These are phyloP conservation scores for Perizoma flavofasciatum DNA, from an alignment of 2,888 invertebrate genomes.

Conservation along the genomic window DNA sequence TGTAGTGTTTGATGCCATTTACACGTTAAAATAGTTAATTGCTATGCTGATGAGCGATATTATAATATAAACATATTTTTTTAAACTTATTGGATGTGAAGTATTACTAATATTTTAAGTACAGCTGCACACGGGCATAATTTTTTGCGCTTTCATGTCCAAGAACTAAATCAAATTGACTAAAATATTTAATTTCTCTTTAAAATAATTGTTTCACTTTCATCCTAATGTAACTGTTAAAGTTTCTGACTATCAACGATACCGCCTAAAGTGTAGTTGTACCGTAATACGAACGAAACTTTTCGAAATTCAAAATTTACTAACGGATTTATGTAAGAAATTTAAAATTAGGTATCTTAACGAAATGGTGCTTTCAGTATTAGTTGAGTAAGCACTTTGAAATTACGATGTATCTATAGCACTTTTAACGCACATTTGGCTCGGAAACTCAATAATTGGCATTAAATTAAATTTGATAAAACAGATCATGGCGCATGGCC, in stretches of 20 bases:
- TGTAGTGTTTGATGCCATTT: slow-evolving; percentile 74
- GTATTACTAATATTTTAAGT: slow-evolving; percentile 39
- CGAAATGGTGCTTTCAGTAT: slow-evolving; percentile 82
- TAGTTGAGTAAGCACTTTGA: slow-evolving; percentile 73
- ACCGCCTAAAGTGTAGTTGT: slow-evolving; percentile 33
- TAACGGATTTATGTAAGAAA: slow-evolving; percentile 25
- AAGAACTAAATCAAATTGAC: no score
- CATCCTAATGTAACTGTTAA: slow-evolving; percentile 3
- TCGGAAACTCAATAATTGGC: slow-evolving; percentile 39
- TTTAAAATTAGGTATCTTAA: slow-evolving; percentile 48
- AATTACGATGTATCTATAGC: slow-evolving; percentile 51
- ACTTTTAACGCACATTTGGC: slow-evolving; percentile 60
- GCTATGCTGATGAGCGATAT: slow-evolving; percentile 43
- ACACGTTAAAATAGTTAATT: slow-evolving; percentile 47
- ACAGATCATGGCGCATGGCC: slow-evolving; percentile 36
- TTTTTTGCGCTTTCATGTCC: neutral
- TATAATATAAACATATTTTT: slow-evolving; percentile 47
- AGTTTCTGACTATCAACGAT: slow-evolving; percentile 24
- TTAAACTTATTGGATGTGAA: slow-evolving; percentile 49
- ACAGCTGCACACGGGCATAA: slow-evolving; percentile 24
- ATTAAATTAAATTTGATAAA: slow-evolving; percentile 26
- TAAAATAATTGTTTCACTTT: no score
- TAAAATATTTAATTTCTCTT: no score
- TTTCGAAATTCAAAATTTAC: slow-evolving; percentile 54
- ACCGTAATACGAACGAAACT: slow-evolving; percentile 33